Base-by-base conservation (phyloP, 1,140 invertebrate species). In the Drosophila watanabei region DNA sequence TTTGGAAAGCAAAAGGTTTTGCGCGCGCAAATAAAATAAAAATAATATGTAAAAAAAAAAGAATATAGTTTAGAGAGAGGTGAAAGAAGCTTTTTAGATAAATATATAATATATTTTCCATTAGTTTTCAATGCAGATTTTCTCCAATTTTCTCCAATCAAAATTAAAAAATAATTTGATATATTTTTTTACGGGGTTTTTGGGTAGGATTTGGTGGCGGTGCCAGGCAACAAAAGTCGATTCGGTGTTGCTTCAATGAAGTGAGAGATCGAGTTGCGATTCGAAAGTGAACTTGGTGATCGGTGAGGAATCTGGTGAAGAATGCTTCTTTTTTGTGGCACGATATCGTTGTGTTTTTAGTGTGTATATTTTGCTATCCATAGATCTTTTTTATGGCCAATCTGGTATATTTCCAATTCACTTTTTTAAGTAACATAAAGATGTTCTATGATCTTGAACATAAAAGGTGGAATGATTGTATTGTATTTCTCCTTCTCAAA, bases 211-310 rank as follows among this genome's bases (percentile, higher is more conserved):
- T 32, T 6, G 48, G 68, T 43, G 59, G 11, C 32, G 18, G 54
- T 72, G 68, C 20, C 49, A 18, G 68, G 70, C 70, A 72, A 72
- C 70, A 71, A 49, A 49, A 71, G 66, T 71, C 66, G 52, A 71
- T 49, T 72, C 7, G 37, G 5, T 72, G 70, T 73, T 73, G 71
- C 71, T 73, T 33, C 46, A 28, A 75, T 73, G 69, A 54, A 45
- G 37, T 70, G 51, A 59, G 11, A 41, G 18, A n/a, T 72, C 66
- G n/a, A 59, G 16, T 43, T 33, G 46, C 65, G 46, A 43, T 43
- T 68, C 37, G 46, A 52, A 41, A 45, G 70, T 72, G 68, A 72
- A 20, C 32, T 56, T 56, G 35, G 54, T 73, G 70, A 60, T 73
- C 68, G 37, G 20, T 70, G 51, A 20, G 16, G 13, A 16, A 37